phyloP scores from a whole-genome alignment of 2,888 invertebrate genomes.

The Cheilosia soror region DNA sequence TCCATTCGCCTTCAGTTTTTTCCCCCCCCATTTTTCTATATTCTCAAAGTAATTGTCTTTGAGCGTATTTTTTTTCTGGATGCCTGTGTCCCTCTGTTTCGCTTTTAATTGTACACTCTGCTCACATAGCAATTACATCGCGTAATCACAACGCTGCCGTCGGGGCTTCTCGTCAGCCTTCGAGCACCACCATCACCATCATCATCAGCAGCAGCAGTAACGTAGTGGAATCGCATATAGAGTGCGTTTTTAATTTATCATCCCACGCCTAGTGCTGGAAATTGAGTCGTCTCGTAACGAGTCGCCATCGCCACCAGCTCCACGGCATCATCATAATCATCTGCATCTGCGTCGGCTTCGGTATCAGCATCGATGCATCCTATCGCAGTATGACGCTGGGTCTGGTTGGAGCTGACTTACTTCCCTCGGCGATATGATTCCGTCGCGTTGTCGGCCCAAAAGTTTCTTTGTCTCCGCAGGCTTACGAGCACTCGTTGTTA shows the following conservation, averaged over 20 bases:
- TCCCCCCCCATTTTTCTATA: not conserved
- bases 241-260: constrained; percentile 72
- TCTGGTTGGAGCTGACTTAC: constrained; percentile 27
- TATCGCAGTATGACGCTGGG: constrained; percentile 20
- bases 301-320: constrained; percentile 66
- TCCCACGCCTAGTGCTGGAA: constrained; percentile 68
- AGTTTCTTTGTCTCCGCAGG: constrained; percentile 53
- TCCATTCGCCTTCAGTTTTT: constrained; percentile 50
- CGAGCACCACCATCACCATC: constrained; percentile 10
- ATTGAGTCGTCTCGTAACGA: constrained; percentile 70
- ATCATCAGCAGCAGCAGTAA: not conserved
- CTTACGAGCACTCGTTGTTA: constrained; percentile 14
- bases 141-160: constrained; percentile 66
- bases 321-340: constrained; percentile 50
- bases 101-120: constrained; percentile 57
- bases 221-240: constrained; percentile 34
- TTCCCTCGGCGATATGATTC: constrained; percentile 57
- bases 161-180: constrained; percentile 22
- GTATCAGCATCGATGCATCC: constrained; percentile 58
- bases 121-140: constrained; percentile 65
- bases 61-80: not conserved
- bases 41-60: constrained; percentile 56
- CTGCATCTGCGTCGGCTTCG: constrained; percentile 37
- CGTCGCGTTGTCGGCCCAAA: constrained; percentile 7
- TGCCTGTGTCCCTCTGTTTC: not conserved